Conservation (phyloP, 2,113 vertebrate species). For the Otis tarda region DNA sequence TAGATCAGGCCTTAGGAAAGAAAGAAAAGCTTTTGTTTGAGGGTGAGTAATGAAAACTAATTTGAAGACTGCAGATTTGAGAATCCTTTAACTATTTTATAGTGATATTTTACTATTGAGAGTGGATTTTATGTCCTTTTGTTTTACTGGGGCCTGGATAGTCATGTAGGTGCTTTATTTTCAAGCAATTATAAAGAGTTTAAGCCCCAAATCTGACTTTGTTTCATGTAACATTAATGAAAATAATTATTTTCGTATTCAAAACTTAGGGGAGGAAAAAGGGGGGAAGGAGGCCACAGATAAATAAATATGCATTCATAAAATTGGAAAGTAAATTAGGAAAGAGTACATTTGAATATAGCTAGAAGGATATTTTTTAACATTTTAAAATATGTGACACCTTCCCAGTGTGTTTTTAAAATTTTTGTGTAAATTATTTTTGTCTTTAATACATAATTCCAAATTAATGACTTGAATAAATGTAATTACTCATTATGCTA, state of each 20-base stretch:
- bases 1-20: background rate
- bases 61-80: background rate
- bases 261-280: background rate
- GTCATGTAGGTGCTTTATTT: background rate
- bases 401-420: background rate
- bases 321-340: background rate
- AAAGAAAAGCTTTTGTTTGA: background rate
- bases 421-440: background rate
- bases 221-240: background rate
- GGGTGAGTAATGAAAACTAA: background rate
- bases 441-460: background rate
- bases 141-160: background rate
- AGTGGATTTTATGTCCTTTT: background rate
- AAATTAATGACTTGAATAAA: background rate
- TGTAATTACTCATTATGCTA: background rate
- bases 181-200: background rate
- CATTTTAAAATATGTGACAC: background rate
- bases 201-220: background rate
- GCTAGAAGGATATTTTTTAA: background rate
- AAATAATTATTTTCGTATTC: background rate
- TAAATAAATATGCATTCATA: background rate
- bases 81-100: background rate
- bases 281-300: background rate
- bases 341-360: background rate
- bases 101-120: background rate